A percentile compares a stretch with the other conserved stretches of the same genome.
These are phyloP conservation scores for Cavia aperea DNA, from an alignment of 2,113 vertebrate genomes.

Conservation along the genomic window DNA sequence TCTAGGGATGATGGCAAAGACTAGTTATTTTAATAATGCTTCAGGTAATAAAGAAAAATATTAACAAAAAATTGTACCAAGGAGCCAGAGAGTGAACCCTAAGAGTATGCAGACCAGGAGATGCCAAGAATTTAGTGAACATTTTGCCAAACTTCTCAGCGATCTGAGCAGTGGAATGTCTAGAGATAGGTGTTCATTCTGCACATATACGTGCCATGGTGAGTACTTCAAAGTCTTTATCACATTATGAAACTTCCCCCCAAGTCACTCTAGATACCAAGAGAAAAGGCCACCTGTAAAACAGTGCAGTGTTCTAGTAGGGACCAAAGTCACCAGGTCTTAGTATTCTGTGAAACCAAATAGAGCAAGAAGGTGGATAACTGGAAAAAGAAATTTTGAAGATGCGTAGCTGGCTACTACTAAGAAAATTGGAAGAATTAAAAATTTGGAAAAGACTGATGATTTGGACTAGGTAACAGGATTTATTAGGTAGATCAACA, in stretches of 20 bases:
- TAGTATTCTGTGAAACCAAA: not conserved
- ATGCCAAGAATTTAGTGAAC: not conserved
- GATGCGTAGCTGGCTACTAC: not conserved
- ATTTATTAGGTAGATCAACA: not conserved
- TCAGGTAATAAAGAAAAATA: not conserved
- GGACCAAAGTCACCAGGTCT: not conserved
- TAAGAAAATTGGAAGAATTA: not conserved
- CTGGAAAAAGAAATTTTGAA: not conserved
- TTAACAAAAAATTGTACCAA: not conserved
- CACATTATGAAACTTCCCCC: not conserved
- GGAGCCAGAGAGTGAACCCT: not conserved
- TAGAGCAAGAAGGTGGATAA: not conserved
- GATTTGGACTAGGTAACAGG: not conserved
- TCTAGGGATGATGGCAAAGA: not conserved
- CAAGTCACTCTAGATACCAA: not conserved
- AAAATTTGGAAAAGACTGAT: not conserved
- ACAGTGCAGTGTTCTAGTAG: not conserved
- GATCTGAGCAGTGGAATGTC: not conserved
- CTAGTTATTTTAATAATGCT: not conserved
- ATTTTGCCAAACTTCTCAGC: not conserved
- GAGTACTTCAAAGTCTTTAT: not conserved
- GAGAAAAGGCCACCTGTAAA: not conserved
- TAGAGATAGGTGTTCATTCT: not conserved
- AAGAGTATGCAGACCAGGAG: not conserved
- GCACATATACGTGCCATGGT: not conserved